Percentiles rank a stretch among this genome's conserved stretches.
Conservation (phyloP, 2,888 invertebrate genomes). For the Conomelus anceps region DNA sequence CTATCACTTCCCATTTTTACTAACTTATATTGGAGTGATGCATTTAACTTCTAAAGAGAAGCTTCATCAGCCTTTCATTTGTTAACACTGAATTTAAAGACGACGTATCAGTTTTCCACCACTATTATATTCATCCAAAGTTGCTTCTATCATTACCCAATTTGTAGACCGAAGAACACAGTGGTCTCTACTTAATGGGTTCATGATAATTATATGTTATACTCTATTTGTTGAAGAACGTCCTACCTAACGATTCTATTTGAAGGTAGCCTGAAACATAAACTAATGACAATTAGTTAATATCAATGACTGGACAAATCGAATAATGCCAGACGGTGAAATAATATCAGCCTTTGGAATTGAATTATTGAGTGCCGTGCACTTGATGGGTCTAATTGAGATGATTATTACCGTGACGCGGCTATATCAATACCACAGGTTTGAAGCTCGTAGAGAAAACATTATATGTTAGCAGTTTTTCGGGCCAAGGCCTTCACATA, state of each 20-base stretch:
- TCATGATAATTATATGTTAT: neutral
- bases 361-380: neutral
- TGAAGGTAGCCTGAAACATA: neutral
- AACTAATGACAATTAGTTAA: neutral
- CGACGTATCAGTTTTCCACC: too few relatives aligned
- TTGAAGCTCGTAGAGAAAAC: neutral
- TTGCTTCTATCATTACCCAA: too few relatives aligned
- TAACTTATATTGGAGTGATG: too few relatives aligned
- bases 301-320: neutral
- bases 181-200: too few relatives aligned
- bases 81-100: too few relatives aligned
- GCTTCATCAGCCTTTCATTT: too few relatives aligned
- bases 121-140: too few relatives aligned
- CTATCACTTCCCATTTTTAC: too few relatives aligned
- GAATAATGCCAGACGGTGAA: neutral
- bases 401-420: neutral
- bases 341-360: neutral
- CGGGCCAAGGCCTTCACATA: neutral
- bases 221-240: neutral
- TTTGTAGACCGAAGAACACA: too few relatives aligned
- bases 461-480: neutral
- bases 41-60: too few relatives aligned
- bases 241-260: neutral
- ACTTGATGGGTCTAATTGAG: neutral
- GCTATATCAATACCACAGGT: neutral